Base-by-base conservation (phyloP, 2,113 vertebrate species). In the Corythornis madagascariensis region DNA sequence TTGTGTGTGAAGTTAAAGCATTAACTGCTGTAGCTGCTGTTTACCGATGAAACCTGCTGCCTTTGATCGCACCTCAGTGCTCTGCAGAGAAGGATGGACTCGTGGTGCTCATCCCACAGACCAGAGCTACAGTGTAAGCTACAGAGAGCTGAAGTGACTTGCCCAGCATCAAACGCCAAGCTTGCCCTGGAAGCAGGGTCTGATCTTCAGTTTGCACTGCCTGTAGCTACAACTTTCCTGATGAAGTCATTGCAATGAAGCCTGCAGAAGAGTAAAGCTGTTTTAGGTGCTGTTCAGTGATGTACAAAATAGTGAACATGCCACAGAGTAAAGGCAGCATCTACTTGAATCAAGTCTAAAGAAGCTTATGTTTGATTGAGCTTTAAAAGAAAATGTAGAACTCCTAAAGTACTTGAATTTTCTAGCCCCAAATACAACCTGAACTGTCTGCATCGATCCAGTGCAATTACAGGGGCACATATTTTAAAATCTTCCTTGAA, bases 21-120 rank as follows among this genome's bases (percentile, higher is more conserved):
- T 88, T 92, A 91, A 94, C 88, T 72, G 42, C 74, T 33, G 40
- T 71, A 77, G 83, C 76, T 90, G 72, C 4, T 84, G 86, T 86
- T 93, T 93, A 72, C 83, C 5, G 3, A 40, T 22, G 63, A 59
- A 93, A 92, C 1, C 0, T 12, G 10, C 65, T 75, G 59, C 48
- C 70, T 95, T 95, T 88, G 88, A 80, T 83, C 19, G 5, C 38
- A 80, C 59, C 16, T 0, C 75, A 90, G 63, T 20, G 47, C 19
- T 83, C 87, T 19, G 69, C 66, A 52, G 52, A 65, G 65, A 69
- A 45, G 15, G 53, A 69, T 63, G 35, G 57, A 82, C 72, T 72
- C 2, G 12, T 59, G n/a, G 31, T 24, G 66, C 52, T 73, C 56
- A 43, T 73, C 76, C 89, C 64, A 52, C 50, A 73, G 55, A 76